A percentile compares a stretch with the other conserved stretches of the same genome.
phyloP scores from a whole-genome alignment of 1,140 invertebrate genomes.

The Vanessa tameamea region DNA sequence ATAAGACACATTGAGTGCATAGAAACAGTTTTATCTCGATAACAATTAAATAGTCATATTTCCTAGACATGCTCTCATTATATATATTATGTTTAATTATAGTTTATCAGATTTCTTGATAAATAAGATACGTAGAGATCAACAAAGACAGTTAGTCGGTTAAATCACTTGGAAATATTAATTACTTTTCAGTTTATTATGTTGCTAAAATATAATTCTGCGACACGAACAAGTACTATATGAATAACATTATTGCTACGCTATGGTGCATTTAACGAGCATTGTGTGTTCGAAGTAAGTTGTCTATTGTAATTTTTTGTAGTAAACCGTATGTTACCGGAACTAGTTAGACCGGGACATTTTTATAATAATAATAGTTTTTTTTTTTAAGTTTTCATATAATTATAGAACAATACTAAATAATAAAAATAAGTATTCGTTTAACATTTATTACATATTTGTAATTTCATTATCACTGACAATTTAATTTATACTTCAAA shows the following conservation, averaged over 20 bases:
- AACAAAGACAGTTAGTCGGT: not conserved
- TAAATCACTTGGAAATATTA: not conserved
- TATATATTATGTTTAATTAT: slow-evolving; percentile 11
- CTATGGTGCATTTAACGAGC: slow-evolving; percentile 53
- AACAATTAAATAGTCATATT: not conserved
- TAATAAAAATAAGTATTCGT: too few species aligned
- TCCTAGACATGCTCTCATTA: not conserved
- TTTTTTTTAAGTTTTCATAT: too few species aligned
- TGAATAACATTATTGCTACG: slow-evolving; percentile 3
- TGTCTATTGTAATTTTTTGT: not conserved
- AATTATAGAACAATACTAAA: too few species aligned
- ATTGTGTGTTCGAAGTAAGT: slow-evolving; percentile 60
- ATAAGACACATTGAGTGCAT: too few species aligned
- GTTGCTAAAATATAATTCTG: not conserved
- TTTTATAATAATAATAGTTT: too few species aligned
- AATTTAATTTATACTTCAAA: too few species aligned
- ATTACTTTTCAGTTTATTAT: not conserved
- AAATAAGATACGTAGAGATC: slow-evolving; percentile 28
- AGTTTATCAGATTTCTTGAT: slow-evolving; percentile 29
- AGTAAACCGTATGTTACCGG: too few species aligned
- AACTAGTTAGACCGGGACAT: too few species aligned
- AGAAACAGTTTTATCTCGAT: too few species aligned
- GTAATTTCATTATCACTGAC: too few species aligned
- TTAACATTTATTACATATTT: too few species aligned
- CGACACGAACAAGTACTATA: not conserved